Base-by-base conservation (phyloP, 2,888 invertebrate species). In the Exephanes ischioxanthus region DNA sequence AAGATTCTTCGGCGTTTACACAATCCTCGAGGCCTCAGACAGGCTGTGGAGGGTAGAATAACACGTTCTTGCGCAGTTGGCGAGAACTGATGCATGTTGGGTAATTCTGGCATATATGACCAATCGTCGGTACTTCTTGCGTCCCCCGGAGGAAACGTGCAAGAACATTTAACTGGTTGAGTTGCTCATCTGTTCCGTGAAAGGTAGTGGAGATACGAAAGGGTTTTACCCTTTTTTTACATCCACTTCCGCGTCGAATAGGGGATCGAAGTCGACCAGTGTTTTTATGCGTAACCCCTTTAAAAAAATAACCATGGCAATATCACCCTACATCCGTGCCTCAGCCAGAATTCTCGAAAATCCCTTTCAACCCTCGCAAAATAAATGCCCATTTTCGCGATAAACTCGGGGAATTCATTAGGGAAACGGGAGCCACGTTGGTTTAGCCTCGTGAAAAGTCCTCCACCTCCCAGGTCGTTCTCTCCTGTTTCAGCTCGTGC, bases 341-440 rank as follows among this genome's bases (percentile, higher is more conserved):
- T 16, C 16, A 22, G 19, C 22, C 1, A 4, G 19, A 33, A 41
- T 22, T 45, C 45, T 37, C 55, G 51, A 75, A 73, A 75, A 79
- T 51, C 30, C 71, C 53, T 51, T 79, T 51, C 48, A 41, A 58
- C 48, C 48, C 75, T 75, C 41, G 70, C 75, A 75, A 79, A 75
- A 82, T 82, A 85, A 82, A 79, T 79, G 75, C 72, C 67, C 76
- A 85, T 83, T 85, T 85, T 83, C 83, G 71, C 76, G 79, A 80
- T 72, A 61, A 72, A 76, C 67, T 67, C 58, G 67, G 61, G 3
- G 33, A 83, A 83, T 80, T 83, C 76, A 80, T 85, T 83, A 83
- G 67, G 67, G 79, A 80, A 83, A 83, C 80, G 70, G 79, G 48
- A 48, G 58, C 70, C 48, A 76, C 79, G 58, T 78, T 41, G 77